A percentile compares a stretch with the other conserved stretches of the same genome.
These are phyloP conservation scores for Brachylomia viminalis DNA, from an alignment of 2,888 invertebrate genomes.

Conservation along the genomic window DNA sequence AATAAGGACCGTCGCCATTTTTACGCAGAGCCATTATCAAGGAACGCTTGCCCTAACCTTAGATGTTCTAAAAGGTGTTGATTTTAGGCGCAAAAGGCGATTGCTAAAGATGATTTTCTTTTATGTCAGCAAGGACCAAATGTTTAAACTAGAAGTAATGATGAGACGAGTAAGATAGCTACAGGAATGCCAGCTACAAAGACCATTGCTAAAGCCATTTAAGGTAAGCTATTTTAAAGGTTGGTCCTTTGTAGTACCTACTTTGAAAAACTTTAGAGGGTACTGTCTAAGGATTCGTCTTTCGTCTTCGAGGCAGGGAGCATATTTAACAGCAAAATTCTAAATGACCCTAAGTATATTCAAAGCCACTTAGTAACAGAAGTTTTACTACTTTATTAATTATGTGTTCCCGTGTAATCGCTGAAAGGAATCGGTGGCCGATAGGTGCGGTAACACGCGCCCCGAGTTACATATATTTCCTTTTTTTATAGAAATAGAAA, in stretches of 20 bases:
- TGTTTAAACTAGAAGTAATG: not conserved
- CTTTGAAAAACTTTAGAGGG: slow-evolving; percentile 7
- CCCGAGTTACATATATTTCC: not conserved
- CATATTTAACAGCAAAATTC: not conserved
- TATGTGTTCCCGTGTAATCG: slow-evolving; percentile 34
- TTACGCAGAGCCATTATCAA: slow-evolving; percentile 7
- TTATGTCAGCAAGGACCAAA: slow-evolving; percentile 8
- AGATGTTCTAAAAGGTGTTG: slow-evolving; percentile 24
- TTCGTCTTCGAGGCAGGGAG: slow-evolving; percentile 5
- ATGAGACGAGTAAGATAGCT: not conserved
- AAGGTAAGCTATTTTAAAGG: slow-evolving; percentile 4
- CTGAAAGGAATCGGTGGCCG: slow-evolving; percentile 56
- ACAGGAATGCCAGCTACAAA: slow-evolving; percentile 8
- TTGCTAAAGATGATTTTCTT: slow-evolving; percentile 8
- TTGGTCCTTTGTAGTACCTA: slow-evolving; percentile 15
- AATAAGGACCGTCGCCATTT: not conserved
- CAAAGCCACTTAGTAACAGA: not conserved
- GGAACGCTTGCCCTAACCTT: slow-evolving; percentile 13
- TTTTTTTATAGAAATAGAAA: slow-evolving; percentile 31
- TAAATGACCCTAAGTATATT: not conserved
- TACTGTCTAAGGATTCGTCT: slow-evolving; percentile 22
- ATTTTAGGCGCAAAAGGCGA: slow-evolving; percentile 17
- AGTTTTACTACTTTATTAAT: slow-evolving; percentile 15
- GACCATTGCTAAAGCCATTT: slow-evolving; percentile 6
- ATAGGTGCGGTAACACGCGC: slow-evolving; percentile 25